Percentiles rank a stretch among this genome's conserved stretches.
Conservation (phyloP, 2,113 vertebrate species). For the Aegotheles bennettii region DNA sequence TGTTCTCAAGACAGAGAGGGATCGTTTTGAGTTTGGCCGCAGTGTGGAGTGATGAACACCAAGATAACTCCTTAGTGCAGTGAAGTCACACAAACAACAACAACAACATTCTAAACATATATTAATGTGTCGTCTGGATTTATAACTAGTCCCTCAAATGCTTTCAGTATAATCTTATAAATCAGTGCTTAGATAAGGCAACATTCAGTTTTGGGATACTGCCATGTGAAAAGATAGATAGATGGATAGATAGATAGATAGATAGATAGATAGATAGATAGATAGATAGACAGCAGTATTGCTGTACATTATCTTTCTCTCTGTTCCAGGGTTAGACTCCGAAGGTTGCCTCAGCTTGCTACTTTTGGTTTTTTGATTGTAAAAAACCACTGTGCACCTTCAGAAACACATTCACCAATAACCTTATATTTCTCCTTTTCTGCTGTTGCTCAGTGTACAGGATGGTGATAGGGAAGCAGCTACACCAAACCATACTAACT, state of each 20-base stretch:
- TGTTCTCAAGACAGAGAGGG: too few species aligned
- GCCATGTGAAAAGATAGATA: background rate
- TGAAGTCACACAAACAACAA: background rate
- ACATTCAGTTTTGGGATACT: too few species aligned
- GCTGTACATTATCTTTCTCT: too few species aligned
- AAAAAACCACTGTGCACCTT: fast-evolving
- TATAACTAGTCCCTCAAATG: background rate
- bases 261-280: too few species aligned
- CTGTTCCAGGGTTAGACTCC: background rate
- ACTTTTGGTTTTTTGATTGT: too few species aligned
- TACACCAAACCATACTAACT: fast-evolving
- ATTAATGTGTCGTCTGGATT: background rate
- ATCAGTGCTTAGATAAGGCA: background rate
- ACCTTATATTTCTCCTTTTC: background rate
- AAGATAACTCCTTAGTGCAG: background rate
- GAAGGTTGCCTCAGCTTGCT: background rate
- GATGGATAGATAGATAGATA: background rate
- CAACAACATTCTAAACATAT: background rate
- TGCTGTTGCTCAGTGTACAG: too few species aligned
- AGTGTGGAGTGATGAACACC: background rate
- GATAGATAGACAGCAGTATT: too few species aligned
- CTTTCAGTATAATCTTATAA: background rate
- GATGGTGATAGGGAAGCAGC: background rate
- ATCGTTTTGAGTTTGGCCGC: background rate
- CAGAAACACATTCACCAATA: background rate